Base-by-base conservation (phyloP, 2,797 vertebrate genomes). In the Neoniphon sammara region DNA sequence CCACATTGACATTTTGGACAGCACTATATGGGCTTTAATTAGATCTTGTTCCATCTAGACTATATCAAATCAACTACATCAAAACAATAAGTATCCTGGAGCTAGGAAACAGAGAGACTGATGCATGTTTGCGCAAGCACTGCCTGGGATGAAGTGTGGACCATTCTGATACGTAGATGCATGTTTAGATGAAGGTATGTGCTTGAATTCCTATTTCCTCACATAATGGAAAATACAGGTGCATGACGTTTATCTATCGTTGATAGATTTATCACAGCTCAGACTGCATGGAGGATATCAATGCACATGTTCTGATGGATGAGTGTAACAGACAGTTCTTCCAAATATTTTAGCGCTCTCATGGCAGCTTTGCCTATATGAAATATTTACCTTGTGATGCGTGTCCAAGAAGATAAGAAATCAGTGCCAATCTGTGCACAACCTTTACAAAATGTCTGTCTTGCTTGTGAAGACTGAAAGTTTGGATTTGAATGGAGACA, bases 211-310 rank as follows among this genome's bases (percentile, higher is more conserved):
- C 77, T 76, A 21, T 59, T 66, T 54, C 49, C 46, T 27, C 42
- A 72, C 69, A 73, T 66, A 77, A 87, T 86, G 82, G 71, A 90
- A 85, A 89, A 75, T 27, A 70, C 53, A 73, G 54, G 55, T 70
- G 54, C 7, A 21, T 27, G 46, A 55, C 5, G 0, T 34, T 73
- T 68, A 68, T 60, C 60, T 39, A 31, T 27, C 39, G 18, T 7
- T 70, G 72, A 80, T 66, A 77, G 78, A 74, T 84, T 80, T 73
- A 70, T 70, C 60, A 50, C 30, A 3, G 2, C n/a, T 67, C 8
- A 74, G 31, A 46, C 59, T 21, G 73, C 25, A 25, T 6, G 64
- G 57, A 39, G 75, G 49, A 52, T 49, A 67, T 78, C 52, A 62
- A 21, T 30, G n/a, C n/a, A 23, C 20, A 34, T 21, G 20, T 36